Evolutionary conservation across 1,140 invertebrate genomes (phyloP).

Genomic region (Aphis craccivora): DNA sequence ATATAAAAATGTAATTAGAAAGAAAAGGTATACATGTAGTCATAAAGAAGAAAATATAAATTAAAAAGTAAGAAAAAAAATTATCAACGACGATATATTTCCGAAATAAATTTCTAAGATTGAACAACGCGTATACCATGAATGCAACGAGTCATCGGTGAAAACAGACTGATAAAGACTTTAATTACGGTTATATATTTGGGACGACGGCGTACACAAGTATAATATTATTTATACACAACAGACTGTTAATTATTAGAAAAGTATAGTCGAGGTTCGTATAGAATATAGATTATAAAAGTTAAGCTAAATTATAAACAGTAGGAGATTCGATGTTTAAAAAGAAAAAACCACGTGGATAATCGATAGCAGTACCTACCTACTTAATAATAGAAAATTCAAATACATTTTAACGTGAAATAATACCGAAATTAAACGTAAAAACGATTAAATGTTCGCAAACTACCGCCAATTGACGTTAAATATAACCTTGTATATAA

Average conservation of each 20-base stretch:
- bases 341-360: neutral
- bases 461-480: neutral
- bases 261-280: neutral
- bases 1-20: neutral
- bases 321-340: neutral
- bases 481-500: neutral
- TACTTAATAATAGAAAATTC: neutral
- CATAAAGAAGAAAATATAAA: neutral
- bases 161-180: neutral
- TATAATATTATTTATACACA: too few species aligned
- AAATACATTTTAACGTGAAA: neutral
- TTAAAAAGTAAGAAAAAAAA: neutral
- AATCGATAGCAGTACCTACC: neutral
- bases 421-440: neutral
- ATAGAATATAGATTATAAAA: neutral
- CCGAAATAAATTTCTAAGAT: too few species aligned
- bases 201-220: too few species aligned
- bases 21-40: neutral
- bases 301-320: neutral
- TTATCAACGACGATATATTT: neutral
- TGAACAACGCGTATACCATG: too few species aligned
- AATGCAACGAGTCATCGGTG: neutral
- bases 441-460: neutral
- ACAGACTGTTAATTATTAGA: neutral
- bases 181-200: neutral